phyloP scores from a whole-genome alignment of 2,888 invertebrate species.

The Hymenopus coronatus region DNA sequence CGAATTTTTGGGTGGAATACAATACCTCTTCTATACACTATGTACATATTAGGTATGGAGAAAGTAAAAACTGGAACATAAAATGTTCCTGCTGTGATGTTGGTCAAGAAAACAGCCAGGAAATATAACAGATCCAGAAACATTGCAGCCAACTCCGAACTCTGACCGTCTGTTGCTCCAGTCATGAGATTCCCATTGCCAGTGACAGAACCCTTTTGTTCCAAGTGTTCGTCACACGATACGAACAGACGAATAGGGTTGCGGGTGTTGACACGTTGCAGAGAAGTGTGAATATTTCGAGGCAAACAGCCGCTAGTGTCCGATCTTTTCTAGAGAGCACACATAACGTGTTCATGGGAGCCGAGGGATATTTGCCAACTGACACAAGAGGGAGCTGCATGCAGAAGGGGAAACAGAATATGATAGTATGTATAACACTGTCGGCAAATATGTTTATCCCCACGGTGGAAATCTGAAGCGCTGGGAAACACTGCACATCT shows the following conservation, averaged over 20 bases:
- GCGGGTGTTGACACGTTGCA: background rate
- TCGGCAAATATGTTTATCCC: conserved; percentile 9
- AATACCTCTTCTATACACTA: too few relatives aligned
- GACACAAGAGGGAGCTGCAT: conserved; percentile 8
- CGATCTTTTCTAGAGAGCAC: background rate
- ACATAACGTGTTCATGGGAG: conserved; percentile 16
- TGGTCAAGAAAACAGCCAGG: too few relatives aligned
- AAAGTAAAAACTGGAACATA: too few relatives aligned
- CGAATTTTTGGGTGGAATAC: too few relatives aligned
- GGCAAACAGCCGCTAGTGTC: background rate
- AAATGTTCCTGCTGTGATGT: too few relatives aligned
- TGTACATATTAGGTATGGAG: too few relatives aligned
- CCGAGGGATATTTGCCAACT: conserved; percentile 26
- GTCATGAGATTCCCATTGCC: background rate
- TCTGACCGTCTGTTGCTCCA: background rate
- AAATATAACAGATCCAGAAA: too few relatives aligned
- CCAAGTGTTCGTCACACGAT: background rate
- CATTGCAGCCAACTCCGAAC: too few relatives aligned
- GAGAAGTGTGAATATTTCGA: background rate
- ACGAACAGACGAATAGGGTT: background rate
- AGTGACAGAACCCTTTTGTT: background rate
- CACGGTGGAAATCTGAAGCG: background rate
- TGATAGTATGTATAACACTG: conserved; percentile 19
- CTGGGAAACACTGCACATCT: background rate
- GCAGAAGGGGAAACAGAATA: conserved; percentile 1